These are phyloP conservation scores for Byasa hedistus DNA, from an alignment of 2,888 invertebrate genomes.

Conservation along the genomic window DNA sequence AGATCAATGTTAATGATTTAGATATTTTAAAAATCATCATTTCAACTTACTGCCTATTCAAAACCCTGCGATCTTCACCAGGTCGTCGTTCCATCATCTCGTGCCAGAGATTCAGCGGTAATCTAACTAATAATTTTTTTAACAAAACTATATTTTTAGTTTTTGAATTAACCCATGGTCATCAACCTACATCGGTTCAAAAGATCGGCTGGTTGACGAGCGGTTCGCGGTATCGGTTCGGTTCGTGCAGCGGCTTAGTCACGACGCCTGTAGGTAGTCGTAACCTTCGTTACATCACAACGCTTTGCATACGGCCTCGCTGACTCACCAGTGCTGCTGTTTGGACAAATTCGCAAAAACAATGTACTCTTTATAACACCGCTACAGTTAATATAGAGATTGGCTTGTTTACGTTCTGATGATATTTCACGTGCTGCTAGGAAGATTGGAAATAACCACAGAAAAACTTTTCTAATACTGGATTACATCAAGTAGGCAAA, in stretches of 20 bases:
- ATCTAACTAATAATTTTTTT: neutral
- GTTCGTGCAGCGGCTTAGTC: conserved; percentile 20
- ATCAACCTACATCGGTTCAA: conserved; percentile 1
- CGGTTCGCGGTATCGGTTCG: neutral
- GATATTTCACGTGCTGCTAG: neutral
- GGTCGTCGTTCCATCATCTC: too few species aligned
- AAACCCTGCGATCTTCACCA: too few species aligned
- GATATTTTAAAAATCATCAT: too few species aligned
- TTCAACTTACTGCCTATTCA: too few species aligned
- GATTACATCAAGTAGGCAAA: neutral
- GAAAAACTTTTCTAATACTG: neutral
- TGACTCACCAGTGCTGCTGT: conserved; percentile 43
- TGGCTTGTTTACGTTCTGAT: neutral
- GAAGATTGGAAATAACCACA: too few species aligned
- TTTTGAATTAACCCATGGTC: neutral
- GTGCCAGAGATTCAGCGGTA: too few species aligned
- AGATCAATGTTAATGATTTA: too few species aligned
- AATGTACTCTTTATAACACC: neutral
- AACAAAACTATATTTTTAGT: neutral
- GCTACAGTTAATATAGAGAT: neutral
- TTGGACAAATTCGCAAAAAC: conserved; percentile 34
- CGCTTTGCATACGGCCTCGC: conserved; percentile 44
- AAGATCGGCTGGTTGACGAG: neutral
- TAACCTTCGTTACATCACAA: conserved; percentile 45
- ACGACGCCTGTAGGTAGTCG: conserved; percentile 13